Conservation (phyloP, 1,140 invertebrate genomes). For the Dreissena polymorpha region DNA sequence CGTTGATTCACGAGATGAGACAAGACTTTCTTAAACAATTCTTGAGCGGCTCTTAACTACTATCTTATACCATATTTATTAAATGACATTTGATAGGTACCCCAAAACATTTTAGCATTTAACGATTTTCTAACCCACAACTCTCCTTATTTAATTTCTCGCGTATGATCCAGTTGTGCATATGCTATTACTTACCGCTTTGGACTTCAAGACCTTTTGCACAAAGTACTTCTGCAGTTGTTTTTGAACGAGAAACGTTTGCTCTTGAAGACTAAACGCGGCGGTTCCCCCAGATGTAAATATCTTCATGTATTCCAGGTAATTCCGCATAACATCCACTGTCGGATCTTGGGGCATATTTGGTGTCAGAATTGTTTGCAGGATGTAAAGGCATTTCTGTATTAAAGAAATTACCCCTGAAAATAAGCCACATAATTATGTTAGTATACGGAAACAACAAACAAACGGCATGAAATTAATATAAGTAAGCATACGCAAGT, state of each 20-base stretch:
- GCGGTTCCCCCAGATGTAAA: conserved; percentile 20
- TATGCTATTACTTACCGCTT: conserved; percentile 17
- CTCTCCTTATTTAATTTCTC: too few species aligned
- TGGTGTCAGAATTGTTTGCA: conserved; percentile 40
- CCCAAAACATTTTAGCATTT: too few species aligned
- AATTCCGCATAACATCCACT: conserved; percentile 49
- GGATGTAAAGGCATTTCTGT: conserved; percentile 4
- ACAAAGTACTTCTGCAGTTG: conserved; percentile 48
- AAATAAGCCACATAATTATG: conserved; percentile 6
- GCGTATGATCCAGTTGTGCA: too few species aligned
- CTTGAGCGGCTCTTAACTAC: too few species aligned
- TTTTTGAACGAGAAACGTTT: conserved; percentile 50
- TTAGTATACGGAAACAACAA: background rate
- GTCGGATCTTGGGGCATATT: conserved; percentile 49
- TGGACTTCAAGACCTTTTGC: conserved; percentile 36
- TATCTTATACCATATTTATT: too few species aligned
- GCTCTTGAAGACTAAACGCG: conserved; percentile 41
- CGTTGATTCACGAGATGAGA: too few species aligned
- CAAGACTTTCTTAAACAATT: too few species aligned
- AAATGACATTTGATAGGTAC: too few species aligned
- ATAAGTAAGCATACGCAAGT: too few species aligned
- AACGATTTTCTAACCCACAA: too few species aligned
- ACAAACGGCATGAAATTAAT: background rate
- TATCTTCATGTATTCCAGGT: conserved; percentile 40
- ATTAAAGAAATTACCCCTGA: conserved; percentile 34